These are phyloP conservation scores for Spongilla lacustris DNA, from an alignment of 37 sponge, comb jelly and placozoan species.

Conservation along the genomic window DNA sequence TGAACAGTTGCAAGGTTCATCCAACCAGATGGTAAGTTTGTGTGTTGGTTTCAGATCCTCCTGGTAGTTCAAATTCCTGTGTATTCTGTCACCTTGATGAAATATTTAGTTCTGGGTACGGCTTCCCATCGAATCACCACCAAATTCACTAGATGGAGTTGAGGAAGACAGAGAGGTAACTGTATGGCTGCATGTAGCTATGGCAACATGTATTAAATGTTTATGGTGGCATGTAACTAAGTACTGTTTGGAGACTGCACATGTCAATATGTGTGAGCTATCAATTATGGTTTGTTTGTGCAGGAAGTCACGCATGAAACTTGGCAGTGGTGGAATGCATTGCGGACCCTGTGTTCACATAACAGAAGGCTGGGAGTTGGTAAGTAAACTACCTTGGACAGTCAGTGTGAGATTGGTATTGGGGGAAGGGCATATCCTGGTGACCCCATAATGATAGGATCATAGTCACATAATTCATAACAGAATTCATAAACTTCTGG, in stretches of 20 bases:
- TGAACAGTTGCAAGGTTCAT: not conserved
- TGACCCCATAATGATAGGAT: too few relatives aligned
- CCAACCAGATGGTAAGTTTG: constrained; percentile 12
- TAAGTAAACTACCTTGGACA: too few relatives aligned
- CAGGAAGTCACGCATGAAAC: constrained; percentile 46
- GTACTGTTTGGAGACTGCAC: too few relatives aligned
- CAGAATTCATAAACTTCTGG: too few relatives aligned
- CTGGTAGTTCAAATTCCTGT: too few relatives aligned
- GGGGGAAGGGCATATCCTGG: too few relatives aligned
- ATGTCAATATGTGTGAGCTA: not conserved
- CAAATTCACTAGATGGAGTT: not conserved
- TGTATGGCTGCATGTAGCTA: too few relatives aligned
- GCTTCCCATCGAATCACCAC: constrained; percentile 37
- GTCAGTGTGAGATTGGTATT: too few relatives aligned
- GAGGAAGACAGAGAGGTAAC: not conserved
- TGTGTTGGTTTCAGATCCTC: too few relatives aligned
- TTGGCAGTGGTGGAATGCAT: constrained; percentile 94
- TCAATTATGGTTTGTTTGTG: not conserved
- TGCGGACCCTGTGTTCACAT: constrained; percentile 69
- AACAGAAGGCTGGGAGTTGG: constrained; percentile 66
- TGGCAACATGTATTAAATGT: too few relatives aligned
- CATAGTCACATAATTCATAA: too few relatives aligned
- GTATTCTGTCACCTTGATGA: not conserved
- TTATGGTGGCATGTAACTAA: too few relatives aligned
- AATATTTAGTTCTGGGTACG: constrained; percentile 61